These are phyloP conservation scores for Homarus gammarus DNA, from an alignment of 2,888 invertebrate species.

Conservation along the genomic window DNA sequence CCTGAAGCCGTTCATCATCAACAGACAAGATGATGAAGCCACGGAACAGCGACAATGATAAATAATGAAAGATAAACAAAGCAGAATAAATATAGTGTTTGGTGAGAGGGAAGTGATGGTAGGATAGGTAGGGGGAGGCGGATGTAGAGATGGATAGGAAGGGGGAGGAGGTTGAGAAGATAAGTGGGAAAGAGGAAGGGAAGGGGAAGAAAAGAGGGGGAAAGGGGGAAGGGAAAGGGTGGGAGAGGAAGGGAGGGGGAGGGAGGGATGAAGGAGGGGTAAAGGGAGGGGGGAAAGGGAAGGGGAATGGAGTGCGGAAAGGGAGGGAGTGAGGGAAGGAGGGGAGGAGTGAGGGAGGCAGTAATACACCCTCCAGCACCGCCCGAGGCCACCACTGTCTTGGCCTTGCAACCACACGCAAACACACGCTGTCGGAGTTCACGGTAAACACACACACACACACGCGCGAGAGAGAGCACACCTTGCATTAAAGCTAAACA, in stretches of 20 bases:
- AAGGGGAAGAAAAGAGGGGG: not conserved
- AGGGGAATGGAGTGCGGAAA: not conserved
- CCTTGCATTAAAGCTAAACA: too few relatives aligned
- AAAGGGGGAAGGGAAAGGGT: not conserved
- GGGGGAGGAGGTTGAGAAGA: not conserved
- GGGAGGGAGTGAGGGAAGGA: not conserved
- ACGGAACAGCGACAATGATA: too few relatives aligned
- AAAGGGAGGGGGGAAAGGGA: not conserved
- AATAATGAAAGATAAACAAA: too few relatives aligned
- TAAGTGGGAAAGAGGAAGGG: not conserved
- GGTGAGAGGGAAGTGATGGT: too few relatives aligned
- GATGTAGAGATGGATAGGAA: not conserved
- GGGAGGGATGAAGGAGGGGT: not conserved
- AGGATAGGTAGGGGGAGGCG: too few relatives aligned
- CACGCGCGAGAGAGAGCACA: not conserved
- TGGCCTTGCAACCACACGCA: not conserved
- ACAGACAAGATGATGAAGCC: too few relatives aligned
- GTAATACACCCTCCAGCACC: not conserved
- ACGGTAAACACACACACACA: not conserved
- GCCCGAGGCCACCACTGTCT: not conserved
- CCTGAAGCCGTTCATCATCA: too few relatives aligned
- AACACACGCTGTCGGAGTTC: not conserved
- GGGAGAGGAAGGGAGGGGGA: not conserved
- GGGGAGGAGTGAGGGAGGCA: not conserved
- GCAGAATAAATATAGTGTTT: too few relatives aligned